Evolutionary conservation across 2,888 invertebrate genomes (phyloP), one percentile per base, ranked within the genome.

Genomic region (Drosophila paramelanica): DNA sequence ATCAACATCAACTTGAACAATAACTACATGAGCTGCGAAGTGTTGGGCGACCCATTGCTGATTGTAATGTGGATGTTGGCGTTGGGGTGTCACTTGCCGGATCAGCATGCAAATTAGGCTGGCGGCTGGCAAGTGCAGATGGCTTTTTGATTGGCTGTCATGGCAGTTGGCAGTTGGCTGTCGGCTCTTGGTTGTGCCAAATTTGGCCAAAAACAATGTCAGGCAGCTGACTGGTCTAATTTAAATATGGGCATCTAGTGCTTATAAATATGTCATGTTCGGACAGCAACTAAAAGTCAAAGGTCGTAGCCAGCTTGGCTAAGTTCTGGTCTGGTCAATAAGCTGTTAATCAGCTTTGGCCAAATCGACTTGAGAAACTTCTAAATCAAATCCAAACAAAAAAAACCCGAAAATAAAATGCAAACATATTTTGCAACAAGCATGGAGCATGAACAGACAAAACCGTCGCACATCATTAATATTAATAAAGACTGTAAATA

Each of bases 401-500:
- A 17, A 39, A 49, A 36, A 6, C 31, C 50, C 36, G 13, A 36
- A 27, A 46, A 23, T 23, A 45, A 64, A 66, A 53, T 67, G 67
- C 66, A 56, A 56, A 67, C 58, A 74, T 67, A 86, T 76, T 80
- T 81, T 62, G 51, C 68, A 73, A 62, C 45, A 59, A 61, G 67
- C 71, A 68, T 53, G 50, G 25, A 56, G 43, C 46, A 46, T 47
- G 50, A 43, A 45, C 59, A 50, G 33, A 58, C 47, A 64, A 73
- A 38, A 70, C 73, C 78, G 56, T 65, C 70, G 73, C 75, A 74
- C 72, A 83, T 81, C 85, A 85, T 85, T 86, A 88, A 86, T 88
- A 88, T 86, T 85, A 83, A 85, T 88, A 81, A 85, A 85, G 73
- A 53, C 77, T 79, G 67, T 62, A 81, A 68, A 83, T 86, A 81